Evolutionary conservation across 2,113 vertebrate genomes (phyloP).

Genomic region (Daphoenositta chrysoptera): DNA sequence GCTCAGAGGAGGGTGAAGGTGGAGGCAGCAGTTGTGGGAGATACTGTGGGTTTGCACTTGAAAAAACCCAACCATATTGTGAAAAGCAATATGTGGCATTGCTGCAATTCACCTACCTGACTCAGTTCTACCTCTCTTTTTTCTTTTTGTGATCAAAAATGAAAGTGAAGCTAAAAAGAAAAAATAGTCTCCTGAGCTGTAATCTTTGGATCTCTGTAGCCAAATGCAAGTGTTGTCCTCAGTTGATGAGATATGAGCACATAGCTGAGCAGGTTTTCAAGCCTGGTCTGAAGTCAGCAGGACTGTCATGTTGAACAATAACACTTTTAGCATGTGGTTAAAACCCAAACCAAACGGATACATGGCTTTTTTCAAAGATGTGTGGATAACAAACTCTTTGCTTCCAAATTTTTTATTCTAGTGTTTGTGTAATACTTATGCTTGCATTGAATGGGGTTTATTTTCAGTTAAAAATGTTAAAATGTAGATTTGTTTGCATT

Average conservation of each 20-base stretch:
- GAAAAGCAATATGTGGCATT: background rate
- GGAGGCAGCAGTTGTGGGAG: background rate
- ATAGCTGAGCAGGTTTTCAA: background rate
- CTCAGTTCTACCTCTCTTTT: background rate
- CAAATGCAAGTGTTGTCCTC: background rate
- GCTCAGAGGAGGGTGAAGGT: background rate
- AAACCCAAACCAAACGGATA: background rate
- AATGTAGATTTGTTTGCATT: background rate
- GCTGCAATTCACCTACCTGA: background rate
- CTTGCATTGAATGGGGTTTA: background rate
- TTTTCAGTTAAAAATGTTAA: background rate
- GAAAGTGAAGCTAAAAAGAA: background rate
- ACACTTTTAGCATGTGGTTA: background rate
- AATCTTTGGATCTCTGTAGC: background rate
- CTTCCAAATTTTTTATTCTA: background rate
- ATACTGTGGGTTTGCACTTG: background rate
- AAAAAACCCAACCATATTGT: background rate
- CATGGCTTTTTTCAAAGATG: background rate
- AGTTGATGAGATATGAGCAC: background rate
- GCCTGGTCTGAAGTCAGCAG: background rate
- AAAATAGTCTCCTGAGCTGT: background rate
- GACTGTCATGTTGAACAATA: background rate
- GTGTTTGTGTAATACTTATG: background rate
- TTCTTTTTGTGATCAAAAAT: background rate
- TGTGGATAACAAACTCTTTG: background rate